Evolutionary conservation across 2,113 vertebrate genomes (phyloP), one percentile per base, ranked within the genome.

Genomic region (Burhinus oedicnemus): DNA sequence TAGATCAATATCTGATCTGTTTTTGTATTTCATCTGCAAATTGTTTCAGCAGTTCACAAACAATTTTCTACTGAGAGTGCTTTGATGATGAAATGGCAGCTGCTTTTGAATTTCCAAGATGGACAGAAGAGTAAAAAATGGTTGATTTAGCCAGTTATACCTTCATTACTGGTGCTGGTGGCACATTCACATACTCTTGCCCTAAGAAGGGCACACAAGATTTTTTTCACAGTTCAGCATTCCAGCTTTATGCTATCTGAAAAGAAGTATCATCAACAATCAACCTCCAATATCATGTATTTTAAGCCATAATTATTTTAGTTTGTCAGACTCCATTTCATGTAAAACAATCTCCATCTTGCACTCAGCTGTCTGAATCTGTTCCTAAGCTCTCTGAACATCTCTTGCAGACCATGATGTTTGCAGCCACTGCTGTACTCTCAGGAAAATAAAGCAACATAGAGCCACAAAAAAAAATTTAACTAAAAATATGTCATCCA

Each of bases 401-500:
- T 38, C 8, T 65, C 29, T 57, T 85, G 12, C 52, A 85, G 20
- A 66, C 36, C 19, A 19, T 30, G 30, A 40, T 40, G 40, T 12
- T 51, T 51, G 49, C 49, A 51, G 49, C 19, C n/a, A 69, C 34
- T 76, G 44, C 72, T 86, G 6, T 44, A 25, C 52, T 60, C 17
- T 26, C 5, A 40, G 38, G 17, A 76, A 94, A 58, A 75, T 12
- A 66, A 29, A 61, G 12, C 22, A 55, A 51, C 47, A 51, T 8
- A 81, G 13, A 69, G 17, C 21, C 25, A 38, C 34, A 79, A 38
- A 75, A 78, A n/a, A 5, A 75, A 89, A 52, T 15, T 52, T 52
- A 81, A 60, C 18, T 9, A 65, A 49, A 69, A 83, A 9, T 6
- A 26, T 3, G 4, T 11, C 3, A 57, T 29, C 5, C 0, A 0